Base-by-base conservation (phyloP, 2,888 invertebrate species). In the Phaonia tiefii region DNA sequence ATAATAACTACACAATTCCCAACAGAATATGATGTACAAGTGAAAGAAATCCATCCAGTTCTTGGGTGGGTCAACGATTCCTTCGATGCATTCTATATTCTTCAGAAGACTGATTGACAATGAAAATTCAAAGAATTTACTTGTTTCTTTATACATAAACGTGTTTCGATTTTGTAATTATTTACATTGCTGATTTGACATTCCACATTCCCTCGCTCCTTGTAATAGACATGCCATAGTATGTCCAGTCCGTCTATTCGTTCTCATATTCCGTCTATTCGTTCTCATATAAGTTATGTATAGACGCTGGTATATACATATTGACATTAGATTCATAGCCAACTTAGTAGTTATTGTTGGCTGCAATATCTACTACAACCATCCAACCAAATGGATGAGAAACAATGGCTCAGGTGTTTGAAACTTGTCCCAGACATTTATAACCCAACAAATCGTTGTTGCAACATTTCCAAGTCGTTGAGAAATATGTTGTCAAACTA, bases 401-500 rank as follows among this genome's bases (percentile, higher is more conserved):
- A 37, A 63, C 20, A 63, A 63, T 42, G n/a, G 42, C 22, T 63
- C 63, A 63, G 63, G 63, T 63, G 63, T 60, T 39, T 39, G 20
- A 10, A 60, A 37, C 31, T 58, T 39, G 58, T 37, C 60, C 37
- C 60, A 60, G 60, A 60, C 60, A 60, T 20, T 15, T 60, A 60
- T 15, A 10, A 1, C 3, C 25, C 25, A 2, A 25, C 26, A 0
- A 63, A n/a, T 42, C 17, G 39, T 67, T 69, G 54, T 65, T 72
- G 26, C 63, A 72, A 22, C 42, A 8, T 8, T 31, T 31, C 31
- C 37, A 69, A 31, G 13, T 46, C 37, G 73, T 76, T 77, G 17
- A 10, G 51, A 74, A 71, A 77, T 60, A 71, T 78, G 78, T 79
- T 79, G 80, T 77, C 80, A 77, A 81, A 72, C 80, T 58, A 72